A percentile compares a stretch with the other conserved stretches of the same genome.
Evolutionary conservation across 2,888 invertebrate genomes (phyloP).

Genomic region (Tenodera sinensis): DNA sequence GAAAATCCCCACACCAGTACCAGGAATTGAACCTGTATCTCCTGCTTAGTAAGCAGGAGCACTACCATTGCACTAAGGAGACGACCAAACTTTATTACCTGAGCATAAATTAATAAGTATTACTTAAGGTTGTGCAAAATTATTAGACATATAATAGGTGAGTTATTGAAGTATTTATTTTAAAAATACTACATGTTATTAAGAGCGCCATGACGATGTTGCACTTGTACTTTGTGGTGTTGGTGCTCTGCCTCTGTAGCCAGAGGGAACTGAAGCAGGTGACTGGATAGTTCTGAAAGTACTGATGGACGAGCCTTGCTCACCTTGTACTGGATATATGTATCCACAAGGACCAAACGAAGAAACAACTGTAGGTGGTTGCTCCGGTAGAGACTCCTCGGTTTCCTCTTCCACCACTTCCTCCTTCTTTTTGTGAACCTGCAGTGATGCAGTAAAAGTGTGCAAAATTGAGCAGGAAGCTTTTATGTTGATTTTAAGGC

Average conservation of each 20-base stretch:
- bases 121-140: too few species aligned
- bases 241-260: not conserved
- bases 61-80: too few species aligned
- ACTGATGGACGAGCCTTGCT: not conserved
- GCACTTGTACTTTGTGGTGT: not conserved
- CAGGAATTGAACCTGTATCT: too few species aligned
- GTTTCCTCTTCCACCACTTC: not conserved
- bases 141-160: too few species aligned
- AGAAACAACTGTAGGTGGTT: not conserved
- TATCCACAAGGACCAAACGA: not conserved
- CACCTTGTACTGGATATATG: not conserved
- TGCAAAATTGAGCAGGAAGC: too few species aligned
- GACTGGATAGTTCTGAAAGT: not conserved
- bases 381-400: not conserved
- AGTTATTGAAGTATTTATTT: not conserved
- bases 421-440: not conserved
- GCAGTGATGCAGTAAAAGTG: not conserved
- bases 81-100: too few species aligned
- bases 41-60: too few species aligned
- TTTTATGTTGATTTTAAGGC: too few species aligned
- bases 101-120: too few species aligned
- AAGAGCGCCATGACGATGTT: not conserved
- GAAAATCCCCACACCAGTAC: too few species aligned
- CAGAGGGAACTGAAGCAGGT: not conserved
- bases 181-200: not conserved